phyloP scores from a whole-genome alignment of 2,888 invertebrate species.

The Orthosia gracilis region DNA sequence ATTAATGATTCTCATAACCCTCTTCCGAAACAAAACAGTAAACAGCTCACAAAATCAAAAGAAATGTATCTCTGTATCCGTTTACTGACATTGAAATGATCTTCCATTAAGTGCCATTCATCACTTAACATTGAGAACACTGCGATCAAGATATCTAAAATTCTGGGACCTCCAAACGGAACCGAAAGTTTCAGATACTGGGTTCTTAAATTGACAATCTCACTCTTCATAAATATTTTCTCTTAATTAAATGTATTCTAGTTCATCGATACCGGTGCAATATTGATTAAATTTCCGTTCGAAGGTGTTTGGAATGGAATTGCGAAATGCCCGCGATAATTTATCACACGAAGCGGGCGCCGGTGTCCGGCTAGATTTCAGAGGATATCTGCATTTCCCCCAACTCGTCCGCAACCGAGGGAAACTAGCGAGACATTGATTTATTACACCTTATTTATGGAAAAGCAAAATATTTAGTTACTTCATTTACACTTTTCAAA shows the following conservation, averaged over 20 bases:
- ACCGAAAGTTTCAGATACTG: constrained; percentile 25
- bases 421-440: constrained; percentile 45
- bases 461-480: constrained; percentile 16
- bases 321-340: constrained; percentile 45
- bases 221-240: constrained; percentile 35
- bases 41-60: constrained; percentile 1
- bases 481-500: background rate
- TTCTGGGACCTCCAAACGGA: constrained; percentile 24
- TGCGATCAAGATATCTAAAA: constrained; percentile 30
- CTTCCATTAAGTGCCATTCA: constrained; percentile 37
- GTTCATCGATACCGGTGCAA: constrained; percentile 37
- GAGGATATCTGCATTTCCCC: constrained; percentile 77
- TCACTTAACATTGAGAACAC: constrained; percentile 31
- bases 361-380: constrained; percentile 72
- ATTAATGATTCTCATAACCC: constrained; percentile 4
- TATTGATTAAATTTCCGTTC: constrained; percentile 56
- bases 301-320: constrained; percentile 40
- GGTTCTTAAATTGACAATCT: constrained; percentile 25
- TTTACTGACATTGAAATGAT: constrained; percentile 37
- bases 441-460: constrained; percentile 40
- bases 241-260: constrained; percentile 30
- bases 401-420: constrained; percentile 41
- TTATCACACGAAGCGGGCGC: constrained; percentile 42
- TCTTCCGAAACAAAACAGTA: background rate
- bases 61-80: constrained; percentile 1